Conservation (phyloP, 2,888 invertebrate genomes). For the Cryptosula pallasiana region DNA sequence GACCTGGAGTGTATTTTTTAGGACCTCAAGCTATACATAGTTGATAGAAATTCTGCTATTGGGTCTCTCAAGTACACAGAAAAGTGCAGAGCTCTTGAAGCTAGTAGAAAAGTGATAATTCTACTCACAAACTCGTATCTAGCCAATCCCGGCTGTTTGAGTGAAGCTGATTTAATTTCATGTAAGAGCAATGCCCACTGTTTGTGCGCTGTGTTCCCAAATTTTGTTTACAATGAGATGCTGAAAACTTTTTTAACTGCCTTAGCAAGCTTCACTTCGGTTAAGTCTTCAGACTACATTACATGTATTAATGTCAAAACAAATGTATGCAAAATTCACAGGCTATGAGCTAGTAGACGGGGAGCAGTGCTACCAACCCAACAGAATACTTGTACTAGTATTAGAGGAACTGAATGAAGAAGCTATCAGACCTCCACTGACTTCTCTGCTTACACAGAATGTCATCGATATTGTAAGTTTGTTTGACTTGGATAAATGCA, state of each 20-base stretch:
- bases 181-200: background rate
- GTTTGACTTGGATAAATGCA: no score
- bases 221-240: no score
- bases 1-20: no score
- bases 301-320: no score
- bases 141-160: background rate
- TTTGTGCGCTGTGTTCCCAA: no score
- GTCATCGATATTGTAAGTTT: background rate
- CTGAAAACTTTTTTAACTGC: no score
- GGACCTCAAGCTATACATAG: background rate
- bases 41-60: background rate
- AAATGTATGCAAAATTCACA: no score
- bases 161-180: background rate
- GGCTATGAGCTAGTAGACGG: no score
- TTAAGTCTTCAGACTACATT: no score
- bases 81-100: background rate
- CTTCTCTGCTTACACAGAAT: background rate
- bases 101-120: background rate
- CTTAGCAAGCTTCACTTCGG: no score
- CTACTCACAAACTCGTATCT: background rate
- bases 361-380: background rate
- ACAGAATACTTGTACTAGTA: background rate
- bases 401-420: slow-evolving; percentile 6
- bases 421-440: background rate
- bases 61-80: background rate